phyloP scores from a whole-genome alignment of 2,888 invertebrate species.

The Athrips mouffetella region DNA sequence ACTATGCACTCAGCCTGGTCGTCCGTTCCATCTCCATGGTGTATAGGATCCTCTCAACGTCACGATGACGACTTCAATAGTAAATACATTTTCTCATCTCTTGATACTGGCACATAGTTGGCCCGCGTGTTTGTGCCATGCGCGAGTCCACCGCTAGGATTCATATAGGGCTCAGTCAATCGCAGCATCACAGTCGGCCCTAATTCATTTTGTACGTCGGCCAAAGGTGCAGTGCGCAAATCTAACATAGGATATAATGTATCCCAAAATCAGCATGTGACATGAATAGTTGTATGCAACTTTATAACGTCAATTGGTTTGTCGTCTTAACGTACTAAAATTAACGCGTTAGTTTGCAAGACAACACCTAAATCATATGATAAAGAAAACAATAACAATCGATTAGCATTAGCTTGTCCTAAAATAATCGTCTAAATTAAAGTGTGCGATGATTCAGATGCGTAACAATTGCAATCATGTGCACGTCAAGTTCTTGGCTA shows the following conservation, averaged over 20 bases:
- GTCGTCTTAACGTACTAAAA: conserved; percentile 6
- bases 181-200: conserved; percentile 47
- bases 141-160: conserved; percentile 34
- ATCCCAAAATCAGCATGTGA: conserved; percentile 42
- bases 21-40: background rate
- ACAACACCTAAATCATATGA: conserved; percentile 9
- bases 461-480: conserved; percentile 14
- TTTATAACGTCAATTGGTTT: conserved; percentile 21
- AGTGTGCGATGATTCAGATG: conserved; percentile 10
- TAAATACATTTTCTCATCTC: background rate
- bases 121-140: conserved; percentile 18
- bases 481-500: conserved; percentile 19
- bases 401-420: conserved; percentile 5
- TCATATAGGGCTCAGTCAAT: conserved; percentile 45
- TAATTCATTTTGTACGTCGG: conserved; percentile 45
- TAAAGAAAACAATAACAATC: conserved; percentile 2
- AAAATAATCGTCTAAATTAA: conserved; percentile 7
- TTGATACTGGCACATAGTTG: no score
- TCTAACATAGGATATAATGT: conserved; percentile 48
- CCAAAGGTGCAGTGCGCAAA: conserved; percentile 67
- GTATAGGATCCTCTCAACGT: background rate
- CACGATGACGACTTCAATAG: background rate
- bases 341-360: conserved; percentile 10
- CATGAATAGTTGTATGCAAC: conserved; percentile 35
- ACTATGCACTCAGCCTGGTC: conserved; percentile 24